Evolutionary conservation across 2,113 vertebrate species (phyloP), one percentile per base, ranked within the genome.

Genomic region (Andinoacara biseriatus): DNA sequence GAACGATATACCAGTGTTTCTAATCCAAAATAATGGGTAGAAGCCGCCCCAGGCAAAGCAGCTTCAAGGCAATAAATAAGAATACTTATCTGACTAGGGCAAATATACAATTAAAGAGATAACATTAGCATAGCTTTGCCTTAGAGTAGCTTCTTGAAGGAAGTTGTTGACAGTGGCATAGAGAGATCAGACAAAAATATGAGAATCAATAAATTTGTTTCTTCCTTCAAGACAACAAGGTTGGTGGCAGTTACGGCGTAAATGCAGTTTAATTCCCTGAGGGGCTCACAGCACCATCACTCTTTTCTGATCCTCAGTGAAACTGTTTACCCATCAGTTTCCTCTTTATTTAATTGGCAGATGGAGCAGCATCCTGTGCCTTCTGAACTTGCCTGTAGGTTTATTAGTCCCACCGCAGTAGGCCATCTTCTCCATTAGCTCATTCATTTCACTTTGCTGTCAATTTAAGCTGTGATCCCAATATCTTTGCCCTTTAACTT

Each of bases 281-380:
- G 63, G 63, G 43, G 49, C 56, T 81, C 86, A 65, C 69, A 78
- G 58, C 77, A 54, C 26, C 61, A 80, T 90, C 80, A 43, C 49
- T 86, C 74, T 69, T 85, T 81, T 85, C 58, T 86, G 80, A 87
- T 86, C 82, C 88, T 79, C 86, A 90, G 35, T 85, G 78, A 90
- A 89, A 84, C 67, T 81, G 85, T 89, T 90, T 89, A 90, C 84
- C 86, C 86, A 91, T 93, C 89, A 62, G 89, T 89, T 90, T 92
- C 80, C 87, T 82, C 69, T 85, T 89, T 31, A 56, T 90, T 88
- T 93, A 92, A 93, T 90, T 93, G 88, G 86, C 89, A 88, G 86
- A 80, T 65, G 75, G 59, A 82, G 31, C 22, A 63, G 46, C 35
- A 29, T 15, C 74, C 75, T 29, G 67, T 77, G 62, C 58, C 33